These are phyloP conservation scores for Chymomyza costata DNA, from an alignment of 1,140 invertebrate genomes.

Conservation along the genomic window DNA sequence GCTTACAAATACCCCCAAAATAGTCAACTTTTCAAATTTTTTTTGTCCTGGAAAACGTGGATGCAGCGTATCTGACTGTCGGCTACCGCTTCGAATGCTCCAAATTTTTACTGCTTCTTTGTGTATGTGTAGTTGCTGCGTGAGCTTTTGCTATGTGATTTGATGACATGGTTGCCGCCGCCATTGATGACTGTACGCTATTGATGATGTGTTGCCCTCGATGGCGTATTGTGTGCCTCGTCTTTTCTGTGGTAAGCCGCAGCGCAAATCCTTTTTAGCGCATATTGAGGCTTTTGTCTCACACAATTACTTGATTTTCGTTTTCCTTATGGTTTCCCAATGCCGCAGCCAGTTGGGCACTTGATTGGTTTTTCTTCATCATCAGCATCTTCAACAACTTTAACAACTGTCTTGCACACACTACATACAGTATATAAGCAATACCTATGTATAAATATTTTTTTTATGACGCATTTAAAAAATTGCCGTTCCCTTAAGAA, in stretches of 20 bases:
- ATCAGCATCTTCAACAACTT: background rate
- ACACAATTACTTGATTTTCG: constrained; percentile 25
- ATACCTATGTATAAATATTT: constrained; percentile 25
- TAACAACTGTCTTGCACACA: constrained; percentile 51
- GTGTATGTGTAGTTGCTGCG: constrained; percentile 42
- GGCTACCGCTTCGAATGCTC: no score
- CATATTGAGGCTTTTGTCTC: constrained; percentile 34
- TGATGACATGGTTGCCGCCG: constrained; percentile 51
- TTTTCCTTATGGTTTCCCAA: no score
- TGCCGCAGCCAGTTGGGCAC: constrained; percentile 12
- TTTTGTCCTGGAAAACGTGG: no score
- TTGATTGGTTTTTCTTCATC: constrained; percentile 42
- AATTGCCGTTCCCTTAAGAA: constrained; percentile 48
- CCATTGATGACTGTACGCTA: constrained; percentile 28
- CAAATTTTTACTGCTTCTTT: no score
- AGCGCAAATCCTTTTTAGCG: constrained; percentile 47
- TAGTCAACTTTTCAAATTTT: no score
- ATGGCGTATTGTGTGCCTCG: constrained; percentile 12
- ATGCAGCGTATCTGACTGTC: no score
- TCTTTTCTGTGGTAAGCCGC: no score
- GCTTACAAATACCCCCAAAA: no score
- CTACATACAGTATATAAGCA: no score
- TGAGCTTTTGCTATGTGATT: constrained; percentile 58
- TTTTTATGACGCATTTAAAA: constrained; percentile 46
- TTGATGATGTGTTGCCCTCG: constrained; percentile 49